Conservation (phyloP, 2,888 invertebrate genomes). For the Nemoura dubitans region DNA sequence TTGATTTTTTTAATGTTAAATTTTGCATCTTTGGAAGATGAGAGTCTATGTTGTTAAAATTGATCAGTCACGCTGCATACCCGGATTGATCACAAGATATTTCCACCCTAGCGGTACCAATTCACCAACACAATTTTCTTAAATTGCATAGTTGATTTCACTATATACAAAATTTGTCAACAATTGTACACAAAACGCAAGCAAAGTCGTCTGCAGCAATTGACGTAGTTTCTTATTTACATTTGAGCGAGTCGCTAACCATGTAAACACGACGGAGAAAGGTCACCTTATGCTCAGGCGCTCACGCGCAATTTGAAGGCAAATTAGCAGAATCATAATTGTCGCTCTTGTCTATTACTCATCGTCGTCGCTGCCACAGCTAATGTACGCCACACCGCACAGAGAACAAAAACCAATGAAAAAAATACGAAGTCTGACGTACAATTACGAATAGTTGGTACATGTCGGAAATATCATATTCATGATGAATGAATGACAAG, state of each 20-base stretch:
- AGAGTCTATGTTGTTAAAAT: too few species aligned
- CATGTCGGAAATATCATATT: constrained; percentile 1
- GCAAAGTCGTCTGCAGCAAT: not conserved
- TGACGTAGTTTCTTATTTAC: constrained; percentile 12
- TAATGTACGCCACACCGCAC: not conserved
- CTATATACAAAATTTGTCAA: not conserved
- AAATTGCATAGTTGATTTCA: not conserved
- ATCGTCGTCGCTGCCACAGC: not conserved
- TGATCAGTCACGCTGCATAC: too few species aligned
- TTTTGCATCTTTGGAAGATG: too few species aligned
- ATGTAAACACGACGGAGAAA: not conserved
- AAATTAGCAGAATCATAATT: not conserved
- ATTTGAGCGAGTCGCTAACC: not conserved
- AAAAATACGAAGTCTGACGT: not conserved
- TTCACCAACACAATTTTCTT: not conserved
- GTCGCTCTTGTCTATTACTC: not conserved
- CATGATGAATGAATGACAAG: constrained; percentile 1
- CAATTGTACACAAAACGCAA: not conserved
- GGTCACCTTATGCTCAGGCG: not conserved
- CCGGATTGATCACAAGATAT: too few species aligned
- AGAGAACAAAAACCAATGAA: not conserved
- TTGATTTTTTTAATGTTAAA: too few species aligned
- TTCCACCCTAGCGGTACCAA: not conserved
- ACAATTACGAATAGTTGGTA: not conserved
- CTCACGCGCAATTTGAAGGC: not conserved